Base-by-base conservation (phyloP, 2,797 vertebrate genomes). In the Esox lucius region DNA sequence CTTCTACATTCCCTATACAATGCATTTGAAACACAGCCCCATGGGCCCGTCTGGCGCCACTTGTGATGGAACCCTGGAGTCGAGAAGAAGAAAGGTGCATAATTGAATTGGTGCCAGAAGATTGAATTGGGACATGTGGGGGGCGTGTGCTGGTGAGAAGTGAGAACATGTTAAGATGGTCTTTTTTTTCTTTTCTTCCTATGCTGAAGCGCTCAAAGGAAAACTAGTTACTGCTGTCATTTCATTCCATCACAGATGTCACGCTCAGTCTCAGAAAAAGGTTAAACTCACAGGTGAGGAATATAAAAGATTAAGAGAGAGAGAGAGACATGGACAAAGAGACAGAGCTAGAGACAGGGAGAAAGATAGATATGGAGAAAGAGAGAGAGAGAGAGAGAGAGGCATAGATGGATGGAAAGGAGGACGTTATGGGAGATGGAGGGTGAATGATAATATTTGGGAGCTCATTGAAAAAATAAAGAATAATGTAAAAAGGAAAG, bases 401-500 rank as follows among this genome's bases (percentile, higher is more conserved):
- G 49, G 5, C 2, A 16, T 1, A 15, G 1, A 16, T 16, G 48
- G 48, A n/a, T 16, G n/a, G 59, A 56, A 59, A 56, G n/a, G 19
- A 22, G 53, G 56, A 22, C 4, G 8, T n/a, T 12, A 11, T 3
- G 9, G 56, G 56, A 59, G 9, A 77, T 15, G 79, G 51, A 87
- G 84, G 78, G 62, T 39, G 81, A 80, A 46, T 46, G 42, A 87
- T 90, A 65, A 80, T 90, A 78, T 77, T 85, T 85, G 78, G 85
- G 81, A 90, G 86, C 87, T 90, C 79, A 85, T 7, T 8, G 42
- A 46, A 46, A 65, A 31, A 15, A 22, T 17, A 19, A 7, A 1
- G 2, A 59, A n/a, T 6, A 22, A 59, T 3, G 80, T 73, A 89
- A 72, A 46, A 82, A 87, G 87, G 87, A 80, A 83, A 88, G 80